A percentile compares a stretch with the other conserved stretches of the same genome.
phyloP scores from a whole-genome alignment of 2,888 invertebrate genomes.

The Sepiola atlantica region DNA sequence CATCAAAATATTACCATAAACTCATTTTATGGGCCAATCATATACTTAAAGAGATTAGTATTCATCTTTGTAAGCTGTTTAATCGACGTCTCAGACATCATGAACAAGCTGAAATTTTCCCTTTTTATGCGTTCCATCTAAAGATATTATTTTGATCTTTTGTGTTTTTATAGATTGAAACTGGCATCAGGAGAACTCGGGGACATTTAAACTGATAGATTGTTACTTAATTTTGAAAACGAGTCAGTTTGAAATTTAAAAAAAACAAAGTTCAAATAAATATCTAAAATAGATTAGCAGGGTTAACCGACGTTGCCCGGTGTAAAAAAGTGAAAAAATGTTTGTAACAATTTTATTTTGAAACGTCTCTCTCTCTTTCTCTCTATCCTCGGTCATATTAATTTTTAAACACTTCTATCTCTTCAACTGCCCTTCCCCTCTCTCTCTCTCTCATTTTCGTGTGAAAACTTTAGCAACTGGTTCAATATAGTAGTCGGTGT shows the following conservation, averaged over 20 bases:
- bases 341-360: too few species aligned
- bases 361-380: too few species aligned
- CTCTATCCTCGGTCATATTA: too few species aligned
- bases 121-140: not conserved
- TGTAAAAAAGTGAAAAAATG: too few species aligned
- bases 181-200: not conserved
- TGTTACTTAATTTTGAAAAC: not conserved
- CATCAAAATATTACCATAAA: not conserved
- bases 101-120: not conserved
- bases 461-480: too few species aligned
- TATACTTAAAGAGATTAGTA: not conserved
- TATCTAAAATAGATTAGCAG: not conserved
- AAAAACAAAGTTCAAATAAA: not conserved
- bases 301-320: too few species aligned
- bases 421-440: too few species aligned
- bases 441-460: too few species aligned
- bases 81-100: not conserved
- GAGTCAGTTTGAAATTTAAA: not conserved
- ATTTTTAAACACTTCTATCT: too few species aligned
- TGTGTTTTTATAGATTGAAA: not conserved
- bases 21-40: constrained; percentile 12
- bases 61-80: constrained; percentile 18
- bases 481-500: too few species aligned
- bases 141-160: not conserved
- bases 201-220: not conserved